Evolutionary conservation across 2,888 invertebrate species (phyloP).

Genomic region (Acanthosepion lycidas): DNA sequence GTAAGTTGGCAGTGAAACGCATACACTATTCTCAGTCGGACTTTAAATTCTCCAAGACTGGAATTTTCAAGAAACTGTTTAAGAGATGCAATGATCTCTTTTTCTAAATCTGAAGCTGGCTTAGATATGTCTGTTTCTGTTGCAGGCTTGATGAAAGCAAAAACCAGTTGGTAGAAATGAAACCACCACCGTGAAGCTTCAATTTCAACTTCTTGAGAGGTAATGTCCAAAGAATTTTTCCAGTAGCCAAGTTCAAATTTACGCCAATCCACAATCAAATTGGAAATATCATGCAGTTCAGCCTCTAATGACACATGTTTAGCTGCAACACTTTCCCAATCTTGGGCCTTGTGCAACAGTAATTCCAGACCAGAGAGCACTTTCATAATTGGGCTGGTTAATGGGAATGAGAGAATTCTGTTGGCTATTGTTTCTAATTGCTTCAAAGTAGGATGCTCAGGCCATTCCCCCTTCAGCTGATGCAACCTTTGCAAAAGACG

Average conservation of each 20-base stretch:
- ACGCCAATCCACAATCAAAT: conserved; percentile 91
- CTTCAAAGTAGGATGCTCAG: conserved; percentile 89
- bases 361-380: conserved; percentile 93
- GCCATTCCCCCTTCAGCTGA: conserved; percentile 85
- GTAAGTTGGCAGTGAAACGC: conserved; percentile 87
- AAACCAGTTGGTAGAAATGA: conserved; percentile 80
- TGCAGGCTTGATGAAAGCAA: conserved; percentile 51
- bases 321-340: conserved; percentile 95
- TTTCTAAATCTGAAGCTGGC: conserved; percentile 48
- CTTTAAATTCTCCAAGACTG: conserved; percentile 86
- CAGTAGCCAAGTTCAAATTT: conserved; percentile 90
- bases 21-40: conserved; percentile 85
- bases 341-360: conserved; percentile 84
- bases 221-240: conserved; percentile 86
- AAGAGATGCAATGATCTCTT: conserved; percentile 75
- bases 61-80: conserved; percentile 89
- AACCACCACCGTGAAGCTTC: conserved; percentile 92
- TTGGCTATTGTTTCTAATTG: conserved; percentile 74
- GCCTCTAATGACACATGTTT: conserved; percentile 86
- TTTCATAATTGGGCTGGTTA: conserved; percentile 88
- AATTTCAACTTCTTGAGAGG: conserved; percentile 76
- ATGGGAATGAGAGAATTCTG: conserved; percentile 79
- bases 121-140: neutral
- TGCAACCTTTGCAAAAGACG: conserved; percentile 79
- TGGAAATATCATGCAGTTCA: conserved; percentile 83